Percentiles rank a stretch among this genome's conserved stretches.
These are phyloP conservation scores for Melieria omissa DNA, from an alignment of 2,888 invertebrate species.

Conservation along the genomic window DNA sequence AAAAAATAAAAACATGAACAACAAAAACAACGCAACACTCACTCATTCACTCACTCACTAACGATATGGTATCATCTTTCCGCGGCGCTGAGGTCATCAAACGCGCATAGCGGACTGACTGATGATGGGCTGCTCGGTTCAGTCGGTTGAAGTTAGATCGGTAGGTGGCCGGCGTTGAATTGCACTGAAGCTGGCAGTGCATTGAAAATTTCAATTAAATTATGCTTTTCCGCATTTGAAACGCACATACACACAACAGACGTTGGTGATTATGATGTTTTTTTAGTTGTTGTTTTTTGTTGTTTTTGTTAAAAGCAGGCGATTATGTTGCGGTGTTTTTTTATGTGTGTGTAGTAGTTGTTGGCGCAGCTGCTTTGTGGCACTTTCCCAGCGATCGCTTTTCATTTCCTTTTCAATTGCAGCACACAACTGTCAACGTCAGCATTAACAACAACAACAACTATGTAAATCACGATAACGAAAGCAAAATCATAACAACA, in stretches of 20 bases:
- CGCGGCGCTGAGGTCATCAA: slow-evolving; percentile 14
- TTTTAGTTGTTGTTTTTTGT: not conserved
- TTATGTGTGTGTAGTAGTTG: no score
- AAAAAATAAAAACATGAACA: not conserved
- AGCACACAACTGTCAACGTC: no score
- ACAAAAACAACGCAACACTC: not conserved
- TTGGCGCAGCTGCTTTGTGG: no score
- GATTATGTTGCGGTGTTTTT: no score
- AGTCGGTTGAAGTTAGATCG: not conserved
- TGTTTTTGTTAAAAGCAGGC: not conserved
- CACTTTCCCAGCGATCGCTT: no score
- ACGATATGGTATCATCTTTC: slow-evolving; percentile 13
- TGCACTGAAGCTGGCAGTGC: not conserved
- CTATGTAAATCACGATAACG: no score
- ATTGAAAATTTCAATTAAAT: slow-evolving; percentile 28
- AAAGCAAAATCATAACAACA: no score
- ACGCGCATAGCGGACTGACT: not conserved
- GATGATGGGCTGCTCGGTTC: not conserved
- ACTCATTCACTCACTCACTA: not conserved
- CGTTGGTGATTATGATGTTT: not conserved
- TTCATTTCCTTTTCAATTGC: no score
- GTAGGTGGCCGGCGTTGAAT: not conserved
- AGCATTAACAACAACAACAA: no score
- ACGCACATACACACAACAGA: not conserved
- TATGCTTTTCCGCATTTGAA: slow-evolving; percentile 27